Evolutionary conservation across 2,888 invertebrate genomes (phyloP), one percentile per base, ranked within the genome.

Genomic region (Mystacides longicornis): DNA sequence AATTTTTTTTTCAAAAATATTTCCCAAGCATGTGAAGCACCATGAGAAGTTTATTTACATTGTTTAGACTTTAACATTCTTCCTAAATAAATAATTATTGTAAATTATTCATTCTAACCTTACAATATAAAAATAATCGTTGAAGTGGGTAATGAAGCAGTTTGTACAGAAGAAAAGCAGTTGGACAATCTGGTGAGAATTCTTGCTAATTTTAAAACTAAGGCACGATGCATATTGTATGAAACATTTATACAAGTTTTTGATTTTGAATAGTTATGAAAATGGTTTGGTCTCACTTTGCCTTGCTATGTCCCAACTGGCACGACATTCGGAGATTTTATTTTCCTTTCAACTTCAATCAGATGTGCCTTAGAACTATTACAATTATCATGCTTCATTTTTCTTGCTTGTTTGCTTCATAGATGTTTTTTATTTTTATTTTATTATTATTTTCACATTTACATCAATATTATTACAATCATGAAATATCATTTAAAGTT

Each of bases 261-360:
- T 52, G 51, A 55, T 42, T 49, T 23, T 48, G 4, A 31, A 51
- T 51, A 50, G 48, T 48, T n/a, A 23, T 48, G 48, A 49, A 31
- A 31, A 22, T 18, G 37, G 23, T 20, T 23, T 23, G 22, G n/a
- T 21, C 23, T 56, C 54, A 59, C 61, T 51, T n/a, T 57, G 57
- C 57, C 61, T 57, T 59, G 61, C 57, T 55, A 57, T 59, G 59
- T 59, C 59, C 59, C 61, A 56, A 59, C 59, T 61, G 61, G 61
- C 61, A 61, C 61, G 57, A 53, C 45, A 22, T 51, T 57, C 52
- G 42, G 51, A 55, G 51, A 49, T 56, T 48, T 54, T 55, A 53
- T 54, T 52, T 27, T 53, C 49, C 45, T 55, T 52, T 57, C 23
- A 33, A 52, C 18, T 58, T 55, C 53, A 48, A 49, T 54, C 54